Evolutionary conservation across 2,888 invertebrate species (phyloP).

Genomic region (Amblyjoppa proteus): DNA sequence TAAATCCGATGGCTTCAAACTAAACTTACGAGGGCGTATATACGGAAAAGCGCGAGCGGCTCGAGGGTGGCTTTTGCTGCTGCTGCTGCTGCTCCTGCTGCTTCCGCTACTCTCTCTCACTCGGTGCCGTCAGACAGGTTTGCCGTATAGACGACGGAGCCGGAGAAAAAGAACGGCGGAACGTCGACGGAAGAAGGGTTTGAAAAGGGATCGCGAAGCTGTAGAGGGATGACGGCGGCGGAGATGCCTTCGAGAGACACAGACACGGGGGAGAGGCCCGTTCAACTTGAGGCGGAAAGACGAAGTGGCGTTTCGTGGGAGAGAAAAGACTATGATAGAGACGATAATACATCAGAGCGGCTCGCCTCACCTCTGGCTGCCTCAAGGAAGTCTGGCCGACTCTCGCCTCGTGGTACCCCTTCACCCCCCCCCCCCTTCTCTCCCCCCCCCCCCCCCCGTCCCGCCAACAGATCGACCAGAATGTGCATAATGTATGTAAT

Average conservation of each 20-base stretch:
- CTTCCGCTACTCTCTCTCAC: conserved; percentile 10
- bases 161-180: conserved; percentile 28
- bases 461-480: conserved; percentile 66
- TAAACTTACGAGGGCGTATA: conserved; percentile 63
- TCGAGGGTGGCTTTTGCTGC: conserved; percentile 13
- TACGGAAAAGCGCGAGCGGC: conserved; percentile 31
- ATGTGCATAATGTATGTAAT: conserved; percentile 71
- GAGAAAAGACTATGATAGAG: conserved; percentile 68
- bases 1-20: conserved; percentile 71
- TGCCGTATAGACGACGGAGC: conserved; percentile 11
- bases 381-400: conserved; percentile 4
- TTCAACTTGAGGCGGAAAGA: conserved; percentile 65
- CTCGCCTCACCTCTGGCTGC: conserved; percentile 27
- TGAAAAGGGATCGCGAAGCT: conserved; percentile 35
- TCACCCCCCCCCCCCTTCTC: conserved; percentile 4
- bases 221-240: conserved; percentile 35
- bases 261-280: conserved; percentile 32
- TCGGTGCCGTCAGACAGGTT: conserved; percentile 2
- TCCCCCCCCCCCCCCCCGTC: conserved; percentile 48
- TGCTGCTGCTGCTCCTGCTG: conserved; percentile 15
- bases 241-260: conserved; percentile 44
- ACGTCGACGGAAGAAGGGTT: conserved; percentile 29
- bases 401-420: conserved; percentile 16
- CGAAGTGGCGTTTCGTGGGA: conserved; percentile 67
- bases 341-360: conserved; percentile 68